phyloP scores from a whole-genome alignment of 1,140 invertebrate genomes.

The Latrodectus geometricus region DNA sequence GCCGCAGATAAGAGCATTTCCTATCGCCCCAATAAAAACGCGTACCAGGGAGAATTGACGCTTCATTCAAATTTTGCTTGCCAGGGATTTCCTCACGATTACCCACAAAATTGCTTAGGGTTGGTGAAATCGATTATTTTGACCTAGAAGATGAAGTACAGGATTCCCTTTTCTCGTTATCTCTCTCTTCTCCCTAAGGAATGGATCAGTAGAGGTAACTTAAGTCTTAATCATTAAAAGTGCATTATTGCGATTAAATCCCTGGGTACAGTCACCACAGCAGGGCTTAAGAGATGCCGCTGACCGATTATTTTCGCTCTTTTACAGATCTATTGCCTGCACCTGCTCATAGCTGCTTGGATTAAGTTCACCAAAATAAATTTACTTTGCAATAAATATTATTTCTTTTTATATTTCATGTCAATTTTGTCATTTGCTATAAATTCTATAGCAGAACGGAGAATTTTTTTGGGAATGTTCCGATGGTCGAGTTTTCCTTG shows the following conservation, averaged over 20 bases:
- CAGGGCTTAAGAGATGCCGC: constrained; percentile 47
- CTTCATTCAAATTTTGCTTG: constrained; percentile 57
- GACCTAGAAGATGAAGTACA: constrained; percentile 47
- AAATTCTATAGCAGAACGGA: too few relatives aligned
- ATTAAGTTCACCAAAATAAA: too few relatives aligned
- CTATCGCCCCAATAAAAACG: constrained; percentile 52
- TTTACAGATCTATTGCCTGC: constrained; percentile 23
- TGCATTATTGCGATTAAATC: constrained; percentile 60
- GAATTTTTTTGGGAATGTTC: too few relatives aligned
- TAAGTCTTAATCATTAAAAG: constrained; percentile 62
- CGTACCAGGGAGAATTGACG: constrained; percentile 47
- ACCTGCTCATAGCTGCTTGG: too few relatives aligned
- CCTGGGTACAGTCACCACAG: constrained; percentile 51
- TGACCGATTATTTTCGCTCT: constrained; percentile 53
- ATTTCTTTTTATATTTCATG: too few relatives aligned
- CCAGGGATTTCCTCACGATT: constrained; percentile 49
- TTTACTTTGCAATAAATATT: too few relatives aligned
- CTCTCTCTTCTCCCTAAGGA: constrained; percentile 32
- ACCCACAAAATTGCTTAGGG: constrained; percentile 56
- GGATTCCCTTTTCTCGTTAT: constrained; percentile 59
- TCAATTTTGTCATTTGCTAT: too few relatives aligned
- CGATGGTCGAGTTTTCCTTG: too few relatives aligned
- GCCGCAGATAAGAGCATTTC: constrained; percentile 54
- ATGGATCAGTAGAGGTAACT: constrained; percentile 54
- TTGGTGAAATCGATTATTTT: constrained; percentile 45